phyloP scores from a whole-genome alignment of 2,888 invertebrate species.

The Plebejus anna region DNA sequence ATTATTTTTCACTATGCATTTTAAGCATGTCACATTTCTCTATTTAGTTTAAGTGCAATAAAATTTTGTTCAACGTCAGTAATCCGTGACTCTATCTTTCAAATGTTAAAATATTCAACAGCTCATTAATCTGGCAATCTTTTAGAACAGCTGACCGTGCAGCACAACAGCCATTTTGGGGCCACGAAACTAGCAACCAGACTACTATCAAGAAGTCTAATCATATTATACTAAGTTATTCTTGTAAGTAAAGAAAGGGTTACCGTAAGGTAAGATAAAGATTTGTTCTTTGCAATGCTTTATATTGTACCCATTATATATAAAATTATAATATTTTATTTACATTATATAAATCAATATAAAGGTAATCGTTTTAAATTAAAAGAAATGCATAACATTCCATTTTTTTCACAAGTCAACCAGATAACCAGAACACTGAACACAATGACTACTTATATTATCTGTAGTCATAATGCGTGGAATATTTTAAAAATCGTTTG shows the following conservation, averaged over 20 bases:
- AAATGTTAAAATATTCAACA: slow-evolving; percentile 46
- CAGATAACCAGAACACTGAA: background rate
- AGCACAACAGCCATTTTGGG: slow-evolving; percentile 45
- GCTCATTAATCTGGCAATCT: slow-evolving; percentile 68
- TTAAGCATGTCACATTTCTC: background rate
- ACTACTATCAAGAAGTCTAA: too few species aligned
- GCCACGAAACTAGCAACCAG: slow-evolving; percentile 49
- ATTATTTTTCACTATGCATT: background rate
- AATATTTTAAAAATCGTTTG: slow-evolving; percentile 23
- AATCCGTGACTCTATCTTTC: background rate
- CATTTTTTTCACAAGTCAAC: background rate
- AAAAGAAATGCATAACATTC: background rate
- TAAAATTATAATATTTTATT: too few species aligned
- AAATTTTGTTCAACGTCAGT: background rate
- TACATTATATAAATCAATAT: too few species aligned
- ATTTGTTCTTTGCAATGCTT: too few species aligned
- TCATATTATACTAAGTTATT: too few species aligned
- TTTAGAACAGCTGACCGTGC: slow-evolving; percentile 62
- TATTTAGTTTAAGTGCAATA: background rate
- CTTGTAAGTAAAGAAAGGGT: too few species aligned
- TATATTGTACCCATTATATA: too few species aligned
- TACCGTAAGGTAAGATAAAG: too few species aligned
- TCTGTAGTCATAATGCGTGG: background rate
- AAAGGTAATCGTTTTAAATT: too few species aligned
- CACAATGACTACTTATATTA: background rate